Evolutionary conservation across 2,888 invertebrate genomes (phyloP), one percentile per base, ranked within the genome.

Genomic region (Acholoe squamosa): DNA sequence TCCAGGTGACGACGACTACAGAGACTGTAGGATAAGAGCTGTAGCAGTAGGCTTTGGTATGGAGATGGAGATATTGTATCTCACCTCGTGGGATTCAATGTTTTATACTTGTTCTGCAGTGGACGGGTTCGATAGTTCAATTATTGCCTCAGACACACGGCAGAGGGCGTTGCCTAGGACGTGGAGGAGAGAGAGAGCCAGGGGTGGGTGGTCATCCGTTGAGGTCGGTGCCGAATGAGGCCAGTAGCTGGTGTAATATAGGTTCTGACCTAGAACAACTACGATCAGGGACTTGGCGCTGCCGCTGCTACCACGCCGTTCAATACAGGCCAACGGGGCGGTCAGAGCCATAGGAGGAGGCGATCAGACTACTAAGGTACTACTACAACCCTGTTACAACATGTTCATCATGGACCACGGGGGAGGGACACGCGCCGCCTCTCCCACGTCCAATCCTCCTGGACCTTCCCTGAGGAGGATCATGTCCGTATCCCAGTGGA

Each of bases 201-300:
- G 43, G 43, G 43, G 43, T 43, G 61, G 61, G 80, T 80, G 80
- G 80, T 80, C 80, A 80, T 80, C 80, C 80, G 80, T 80, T 80
- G 34, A 80, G 80, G 80, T 80, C 80, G 80, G 80, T 80, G 80
- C 80, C 43, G 80, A 80, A 80, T 43, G 80, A 80, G 80, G 80
- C 80, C 33, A 80, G 76, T 31, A 19, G 43, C 22, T 16, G 33
- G 34, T 34, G 80, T 80, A 80, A 80, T 80, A 80, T 80, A 80
- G 80, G 80, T 80, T 80, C 80, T 80, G 80, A 80, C 80, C 80
- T 80, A 80, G 80, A 80, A 80, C 80, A 80, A 80, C n/a, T 43
- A 43, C 80, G 34, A 80, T 43, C 80, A 34, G 80, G 19, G 80
- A 10, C 43, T 43, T 43, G 43, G 43, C 43, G 43, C 43, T 43